Conservation (phyloP, 2,113 vertebrate genomes). For the Abramis brama region DNA sequence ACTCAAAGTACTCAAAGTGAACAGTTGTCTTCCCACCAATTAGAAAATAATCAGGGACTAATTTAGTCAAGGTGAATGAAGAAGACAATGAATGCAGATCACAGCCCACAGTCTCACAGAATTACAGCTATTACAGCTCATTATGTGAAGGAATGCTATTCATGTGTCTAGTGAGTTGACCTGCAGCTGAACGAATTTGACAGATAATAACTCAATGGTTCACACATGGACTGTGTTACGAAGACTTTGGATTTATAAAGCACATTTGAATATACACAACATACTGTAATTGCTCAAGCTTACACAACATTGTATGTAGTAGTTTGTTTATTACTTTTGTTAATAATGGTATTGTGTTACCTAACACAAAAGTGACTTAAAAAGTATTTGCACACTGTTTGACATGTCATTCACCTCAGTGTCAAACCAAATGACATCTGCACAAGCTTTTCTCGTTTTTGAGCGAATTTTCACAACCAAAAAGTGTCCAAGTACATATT, state of each 20-base stretch:
- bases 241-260: not conserved
- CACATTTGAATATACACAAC: not conserved
- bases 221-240: not conserved
- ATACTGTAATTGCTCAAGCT: not conserved
- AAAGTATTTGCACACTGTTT: not conserved
- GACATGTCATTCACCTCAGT: not conserved
- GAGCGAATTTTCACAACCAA: not conserved
- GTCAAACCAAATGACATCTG: not conserved
- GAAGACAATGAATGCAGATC: not conserved
- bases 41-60: constrained; percentile 1
- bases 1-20: not conserved
- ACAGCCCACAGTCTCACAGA: not conserved
- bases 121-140: constrained; percentile 10
- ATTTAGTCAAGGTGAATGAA: not conserved
- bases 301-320: not conserved
- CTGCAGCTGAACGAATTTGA: not conserved
- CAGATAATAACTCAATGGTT: not conserved
- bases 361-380: not conserved
- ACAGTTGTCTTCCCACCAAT: not conserved
- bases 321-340: not conserved
- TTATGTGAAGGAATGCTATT: not conserved
- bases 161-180: not conserved
- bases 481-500: not conserved
- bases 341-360: not conserved
- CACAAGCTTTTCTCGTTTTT: not conserved